Evolutionary conservation across 2,797 vertebrate species (phyloP).

Genomic region (Chaetodon trifasciatus): DNA sequence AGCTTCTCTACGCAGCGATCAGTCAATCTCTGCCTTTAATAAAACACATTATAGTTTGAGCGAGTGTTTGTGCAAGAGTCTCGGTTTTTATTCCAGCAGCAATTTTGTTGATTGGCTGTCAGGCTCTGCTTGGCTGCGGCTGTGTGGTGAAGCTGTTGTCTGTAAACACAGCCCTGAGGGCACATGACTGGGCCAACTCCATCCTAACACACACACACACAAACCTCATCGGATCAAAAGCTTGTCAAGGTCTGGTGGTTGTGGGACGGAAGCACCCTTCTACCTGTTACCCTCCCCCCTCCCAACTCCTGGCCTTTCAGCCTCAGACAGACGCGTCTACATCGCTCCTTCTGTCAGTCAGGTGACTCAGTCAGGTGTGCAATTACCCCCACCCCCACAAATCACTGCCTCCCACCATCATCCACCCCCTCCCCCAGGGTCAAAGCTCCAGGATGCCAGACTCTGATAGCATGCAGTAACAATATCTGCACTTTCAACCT

Average conservation of each 20-base stretch:
- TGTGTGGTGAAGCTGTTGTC: conserved; percentile 77
- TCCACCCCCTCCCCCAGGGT: conserved; percentile 47
- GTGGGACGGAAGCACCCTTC: conserved; percentile 66
- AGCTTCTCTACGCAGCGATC: conserved; percentile 8
- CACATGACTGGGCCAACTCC: conserved; percentile 75
- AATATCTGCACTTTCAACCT: conserved; percentile 81
- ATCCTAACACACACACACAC: conserved; percentile 41
- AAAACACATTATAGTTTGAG: conserved; percentile 18
- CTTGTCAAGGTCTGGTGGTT: conserved; percentile 67
- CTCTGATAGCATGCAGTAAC: conserved; percentile 81
- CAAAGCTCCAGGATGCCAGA: conserved; percentile 78
- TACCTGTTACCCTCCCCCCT: conserved; percentile 47
- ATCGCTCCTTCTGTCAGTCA: conserved; percentile 71
- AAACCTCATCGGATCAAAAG: conserved; percentile 73
- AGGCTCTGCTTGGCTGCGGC: conserved; percentile 72
- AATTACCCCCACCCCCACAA: conserved; percentile 63
- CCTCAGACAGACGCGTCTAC: conserved; percentile 70
- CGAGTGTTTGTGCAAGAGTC: conserved; percentile 48
- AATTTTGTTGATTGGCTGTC: conserved; percentile 78
- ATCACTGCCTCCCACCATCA: conserved; percentile 37
- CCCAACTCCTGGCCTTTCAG: conserved; percentile 58
- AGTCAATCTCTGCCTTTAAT: conserved; percentile 27
- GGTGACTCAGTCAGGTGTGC: conserved; percentile 81
- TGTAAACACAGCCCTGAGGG: conserved; percentile 78
- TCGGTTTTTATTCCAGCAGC: conserved; percentile 60